Evolutionary conservation across 2,888 invertebrate genomes (phyloP), one percentile per base, ranked within the genome.

Genomic region (Andrena praecox): DNA sequence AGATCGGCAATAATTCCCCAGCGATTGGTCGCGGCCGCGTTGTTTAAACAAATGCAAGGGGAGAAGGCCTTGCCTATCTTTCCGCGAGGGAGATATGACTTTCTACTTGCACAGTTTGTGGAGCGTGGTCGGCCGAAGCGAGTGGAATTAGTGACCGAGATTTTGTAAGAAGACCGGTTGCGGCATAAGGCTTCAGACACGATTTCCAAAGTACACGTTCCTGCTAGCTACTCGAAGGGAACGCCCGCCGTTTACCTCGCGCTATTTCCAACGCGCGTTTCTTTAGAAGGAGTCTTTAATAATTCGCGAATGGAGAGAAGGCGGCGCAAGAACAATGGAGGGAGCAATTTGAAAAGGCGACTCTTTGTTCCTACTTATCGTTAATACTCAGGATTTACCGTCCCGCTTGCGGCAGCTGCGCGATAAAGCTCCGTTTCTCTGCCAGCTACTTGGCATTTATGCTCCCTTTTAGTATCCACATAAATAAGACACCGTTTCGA

Each of bases 161-260:
- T 91, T 89, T 89, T 87, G 84, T 78, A 86, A 89, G 81, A 86
- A 84, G 77, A 66, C 73, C 73, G 73, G 82, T 88, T 87, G 66
- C 63, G 33, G 48, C 75, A 80, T 64, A 56, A 74, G 60, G 27
- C 50, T 59, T 64, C 50, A 16, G 24, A 31, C 48, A 29, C 56
- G 54, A 20, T 76, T 69, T 77, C 68, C 66, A 63, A 67, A 60
- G 4, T 54, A 50, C 29, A 29, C 2, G 63, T 56, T 50, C n/a
- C 6, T 42, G 24, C 12, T 60, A 35, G 35, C 8, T n/a, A 33
- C 24, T 56, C 3, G 24, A 35, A 66, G 10, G 1, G 1, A n/a
- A 42, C 12, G 27, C 2, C 50, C 20, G 0, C 29, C 24, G 33
- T 70, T 50, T 33, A 52, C 24, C 2, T 10, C 0, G 33, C 52